phyloP scores from a whole-genome alignment of 2,797 vertebrate genomes.

The Hydrolagus colliei region DNA sequence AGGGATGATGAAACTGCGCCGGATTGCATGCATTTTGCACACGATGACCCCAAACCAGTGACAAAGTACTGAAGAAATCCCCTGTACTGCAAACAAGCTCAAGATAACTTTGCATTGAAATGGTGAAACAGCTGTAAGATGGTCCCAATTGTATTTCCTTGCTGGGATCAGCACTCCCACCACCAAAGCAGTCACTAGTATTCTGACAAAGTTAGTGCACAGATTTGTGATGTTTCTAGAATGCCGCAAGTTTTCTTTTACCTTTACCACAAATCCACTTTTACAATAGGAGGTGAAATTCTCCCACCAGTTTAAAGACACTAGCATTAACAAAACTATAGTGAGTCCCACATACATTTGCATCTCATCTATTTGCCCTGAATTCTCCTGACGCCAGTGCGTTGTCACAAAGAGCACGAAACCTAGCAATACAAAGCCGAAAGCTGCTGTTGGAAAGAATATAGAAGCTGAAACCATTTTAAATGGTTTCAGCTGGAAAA shows the following conservation, averaged over 20 bases:
- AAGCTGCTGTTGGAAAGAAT: background rate
- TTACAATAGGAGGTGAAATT: slow-evolving; percentile 59
- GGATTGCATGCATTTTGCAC: slow-evolving; percentile 66
- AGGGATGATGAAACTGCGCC: slow-evolving; percentile 59
- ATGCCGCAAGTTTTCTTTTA: slow-evolving; percentile 49
- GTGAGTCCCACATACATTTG: slow-evolving; percentile 52
- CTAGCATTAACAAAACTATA: slow-evolving; percentile 54
- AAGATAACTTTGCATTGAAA: slow-evolving; percentile 47
- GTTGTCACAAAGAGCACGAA: slow-evolving; percentile 33
- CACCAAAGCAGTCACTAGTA: slow-evolving; percentile 44
- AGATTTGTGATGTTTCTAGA: slow-evolving; percentile 61
- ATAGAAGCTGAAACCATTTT: background rate
- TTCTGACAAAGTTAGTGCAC: slow-evolving; percentile 59
- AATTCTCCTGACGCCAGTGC: background rate
- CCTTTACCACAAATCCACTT: slow-evolving; percentile 42
- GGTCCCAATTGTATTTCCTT: slow-evolving; percentile 41
- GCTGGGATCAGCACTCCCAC: slow-evolving; percentile 50
- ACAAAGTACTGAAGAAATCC: slow-evolving; percentile 60
- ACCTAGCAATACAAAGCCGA: slow-evolving; percentile 55
- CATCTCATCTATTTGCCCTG: background rate
- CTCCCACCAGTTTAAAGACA: slow-evolving; percentile 71
- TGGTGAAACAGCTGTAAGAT: slow-evolving; percentile 38
- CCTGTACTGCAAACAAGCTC: slow-evolving; percentile 57
- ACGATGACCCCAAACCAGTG: slow-evolving; percentile 72
- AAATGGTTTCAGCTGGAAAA: slow-evolving; percentile 42